Percentiles rank a stretch among this genome's conserved stretches.
phyloP scores from a whole-genome alignment of 1,140 invertebrate genomes.

The Brachionus rubens region DNA sequence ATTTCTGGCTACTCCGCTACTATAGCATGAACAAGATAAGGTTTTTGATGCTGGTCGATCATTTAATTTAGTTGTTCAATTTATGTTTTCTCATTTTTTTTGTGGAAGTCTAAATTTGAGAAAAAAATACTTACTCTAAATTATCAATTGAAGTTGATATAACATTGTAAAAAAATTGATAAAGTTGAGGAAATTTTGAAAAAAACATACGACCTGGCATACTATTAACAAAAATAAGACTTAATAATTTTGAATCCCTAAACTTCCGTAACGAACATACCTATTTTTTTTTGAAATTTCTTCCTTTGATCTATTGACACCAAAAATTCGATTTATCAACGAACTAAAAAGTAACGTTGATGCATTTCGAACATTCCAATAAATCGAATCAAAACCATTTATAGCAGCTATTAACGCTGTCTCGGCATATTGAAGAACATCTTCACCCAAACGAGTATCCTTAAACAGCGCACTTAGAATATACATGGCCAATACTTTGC shows the following conservation, averaged over 20 bases:
- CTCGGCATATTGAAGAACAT: constrained; percentile 70
- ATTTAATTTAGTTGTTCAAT: too few relatives aligned
- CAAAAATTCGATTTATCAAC: constrained; percentile 82
- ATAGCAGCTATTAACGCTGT: constrained; percentile 72
- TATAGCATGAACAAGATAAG: too few relatives aligned
- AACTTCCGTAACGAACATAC: constrained; percentile 48
- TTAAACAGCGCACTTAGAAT: constrained; percentile 76
- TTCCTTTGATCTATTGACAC: constrained; percentile 74
- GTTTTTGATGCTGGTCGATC: too few relatives aligned
- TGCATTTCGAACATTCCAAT: constrained; percentile 77
- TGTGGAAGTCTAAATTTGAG: neutral
- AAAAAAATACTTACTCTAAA: constrained; percentile 49
- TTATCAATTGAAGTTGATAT: constrained; percentile 62
- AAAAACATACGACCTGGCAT: constrained; percentile 74
- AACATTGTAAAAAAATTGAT: constrained; percentile 72
- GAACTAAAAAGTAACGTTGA: constrained; percentile 78
- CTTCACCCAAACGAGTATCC: constrained; percentile 71
- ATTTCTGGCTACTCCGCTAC: too few relatives aligned
- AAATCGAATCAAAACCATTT: constrained; percentile 69
- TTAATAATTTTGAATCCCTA: constrained; percentile 14
- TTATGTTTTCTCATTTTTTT: too few relatives aligned
- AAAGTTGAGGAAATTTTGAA: constrained; percentile 73
- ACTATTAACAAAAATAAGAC: constrained; percentile 51
- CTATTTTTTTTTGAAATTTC: constrained; percentile 72
- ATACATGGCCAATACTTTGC: constrained; percentile 73